Conservation (phyloP, 1,140 invertebrate genomes). For the Aphelinus certus region DNA sequence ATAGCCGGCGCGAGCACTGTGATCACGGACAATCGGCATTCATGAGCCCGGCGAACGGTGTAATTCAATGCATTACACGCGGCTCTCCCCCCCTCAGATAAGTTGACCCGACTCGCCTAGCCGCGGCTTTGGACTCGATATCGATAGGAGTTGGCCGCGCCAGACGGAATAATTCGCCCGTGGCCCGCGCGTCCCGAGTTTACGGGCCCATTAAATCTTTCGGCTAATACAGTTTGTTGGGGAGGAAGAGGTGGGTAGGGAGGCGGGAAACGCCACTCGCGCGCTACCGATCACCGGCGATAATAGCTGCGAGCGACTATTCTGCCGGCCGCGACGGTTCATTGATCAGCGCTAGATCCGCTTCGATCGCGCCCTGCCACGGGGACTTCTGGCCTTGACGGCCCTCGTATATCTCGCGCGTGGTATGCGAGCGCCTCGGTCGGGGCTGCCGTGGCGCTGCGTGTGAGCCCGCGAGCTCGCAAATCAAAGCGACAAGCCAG, state of each 20-base stretch:
- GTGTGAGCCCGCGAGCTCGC: too few species aligned
- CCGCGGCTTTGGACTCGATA: constrained; percentile 17
- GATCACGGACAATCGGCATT: too few species aligned
- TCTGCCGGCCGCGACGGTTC: constrained; percentile 9
- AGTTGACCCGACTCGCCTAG: background rate
- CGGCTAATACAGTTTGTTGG: constrained; percentile 20
- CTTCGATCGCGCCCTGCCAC: too few species aligned
- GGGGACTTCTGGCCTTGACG: too few species aligned
- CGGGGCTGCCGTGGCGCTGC: too few species aligned
- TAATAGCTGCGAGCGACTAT: background rate
- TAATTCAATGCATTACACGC: constrained; percentile 31
- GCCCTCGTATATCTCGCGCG: too few species aligned
- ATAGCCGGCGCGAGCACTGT: too few species aligned
- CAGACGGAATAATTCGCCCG: constrained; percentile 25
- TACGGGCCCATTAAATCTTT: constrained; percentile 31
- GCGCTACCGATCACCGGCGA: too few species aligned
- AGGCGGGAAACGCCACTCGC: too few species aligned
- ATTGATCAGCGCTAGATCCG: constrained; percentile 15
- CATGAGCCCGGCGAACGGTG: background rate
- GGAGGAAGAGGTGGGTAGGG: too few species aligned
- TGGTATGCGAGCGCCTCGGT: too few species aligned
- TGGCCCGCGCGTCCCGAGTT: background rate
- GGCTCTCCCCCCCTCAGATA: background rate
- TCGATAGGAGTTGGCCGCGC: constrained; percentile 30
- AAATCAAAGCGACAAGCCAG: too few species aligned